Conservation (phyloP, 2,888 invertebrate species). For the Lithosia quadra region DNA sequence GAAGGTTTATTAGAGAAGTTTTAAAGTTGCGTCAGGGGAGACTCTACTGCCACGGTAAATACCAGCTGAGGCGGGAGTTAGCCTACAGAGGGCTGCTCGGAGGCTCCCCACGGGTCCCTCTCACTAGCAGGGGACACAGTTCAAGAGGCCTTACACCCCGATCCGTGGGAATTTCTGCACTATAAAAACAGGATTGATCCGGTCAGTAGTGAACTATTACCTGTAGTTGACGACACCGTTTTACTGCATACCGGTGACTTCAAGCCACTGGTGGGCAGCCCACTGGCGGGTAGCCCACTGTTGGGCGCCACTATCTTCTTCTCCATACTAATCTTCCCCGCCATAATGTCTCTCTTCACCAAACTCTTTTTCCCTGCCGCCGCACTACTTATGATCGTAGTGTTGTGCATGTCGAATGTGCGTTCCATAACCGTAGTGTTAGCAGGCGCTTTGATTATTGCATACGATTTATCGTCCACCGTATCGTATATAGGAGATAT, state of each 20-base stretch:
- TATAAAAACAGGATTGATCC: no score
- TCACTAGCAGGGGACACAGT: no score
- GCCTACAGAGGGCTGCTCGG: no score
- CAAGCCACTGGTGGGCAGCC: slow-evolving; percentile 15
- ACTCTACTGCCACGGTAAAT: no score
- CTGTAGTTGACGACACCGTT: slow-evolving; percentile 58
- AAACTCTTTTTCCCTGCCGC: slow-evolving; percentile 69
- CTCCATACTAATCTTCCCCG: slow-evolving; percentile 64
- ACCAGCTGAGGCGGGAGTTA: no score
- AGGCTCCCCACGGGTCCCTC: no score
- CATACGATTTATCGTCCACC: slow-evolving; percentile 73
- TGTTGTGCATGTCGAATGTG: slow-evolving; percentile 65
- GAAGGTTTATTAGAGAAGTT: no score
- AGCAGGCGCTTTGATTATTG: slow-evolving; percentile 60
- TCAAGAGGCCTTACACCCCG: no score
- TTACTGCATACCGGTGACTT: slow-evolving; percentile 2
- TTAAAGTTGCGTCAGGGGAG: no score
- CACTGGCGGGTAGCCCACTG: slow-evolving; percentile 43
- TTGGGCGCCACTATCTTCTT: slow-evolving; percentile 61
- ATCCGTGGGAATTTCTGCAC: no score
- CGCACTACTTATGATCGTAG: slow-evolving; percentile 73
- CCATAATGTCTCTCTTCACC: slow-evolving; percentile 74
- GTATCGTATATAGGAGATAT: slow-evolving; percentile 82
- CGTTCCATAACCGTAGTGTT: slow-evolving; percentile 57
- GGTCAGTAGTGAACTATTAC: slow-evolving; percentile 55